Base-by-base conservation (phyloP, 1,140 invertebrate genomes). In the Ips nitidus region DNA sequence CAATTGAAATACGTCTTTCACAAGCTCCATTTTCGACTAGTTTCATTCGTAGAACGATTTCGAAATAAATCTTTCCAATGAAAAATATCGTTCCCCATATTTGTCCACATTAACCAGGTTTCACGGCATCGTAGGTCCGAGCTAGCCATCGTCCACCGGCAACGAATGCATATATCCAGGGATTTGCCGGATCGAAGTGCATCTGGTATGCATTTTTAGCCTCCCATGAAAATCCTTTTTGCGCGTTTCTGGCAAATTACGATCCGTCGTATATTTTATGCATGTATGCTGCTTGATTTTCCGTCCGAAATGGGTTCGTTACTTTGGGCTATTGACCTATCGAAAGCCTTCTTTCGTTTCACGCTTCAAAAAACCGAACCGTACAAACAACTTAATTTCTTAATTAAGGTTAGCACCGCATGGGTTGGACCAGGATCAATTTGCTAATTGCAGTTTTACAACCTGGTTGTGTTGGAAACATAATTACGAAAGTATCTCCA, bases 141-240 rank as follows among this genome's bases (percentile, higher is more conserved):
- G 40, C 47, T 6, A 41, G 43, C 57, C n/a, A 59, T 8, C 39
- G 5, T 52, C 47, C 36, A 63, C 37, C 36, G 41, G 43, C 43
- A 61, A 8, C 47, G 39, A 63, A 52, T 52, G 61, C 61, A 63
- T 63, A 63, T 63, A 63, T 63, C 52, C 61, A 63, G 61, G 61
- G 61, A 63, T 63, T 63, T 63, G 37, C 38, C 38, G 47, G 61
- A 63, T 63, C 61, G 61, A 63, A 63, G 61, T 63, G 52, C 61
- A 63, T 63, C 61, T 63, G 61, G 61, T 63, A 63, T 63, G 61
- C 61, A 63, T 63, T 63, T 63, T 63, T 63, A 63, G 61, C 61
- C 38, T 63, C 61, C 61, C 61, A 63, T 63, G 61, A 63, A 63
- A 63, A 63, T 63, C 7, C 61, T 41, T 63, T 61, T 63, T 63